phyloP scores from a whole-genome alignment of 2,113 vertebrate genomes.

The Semnornis frantzii region DNA sequence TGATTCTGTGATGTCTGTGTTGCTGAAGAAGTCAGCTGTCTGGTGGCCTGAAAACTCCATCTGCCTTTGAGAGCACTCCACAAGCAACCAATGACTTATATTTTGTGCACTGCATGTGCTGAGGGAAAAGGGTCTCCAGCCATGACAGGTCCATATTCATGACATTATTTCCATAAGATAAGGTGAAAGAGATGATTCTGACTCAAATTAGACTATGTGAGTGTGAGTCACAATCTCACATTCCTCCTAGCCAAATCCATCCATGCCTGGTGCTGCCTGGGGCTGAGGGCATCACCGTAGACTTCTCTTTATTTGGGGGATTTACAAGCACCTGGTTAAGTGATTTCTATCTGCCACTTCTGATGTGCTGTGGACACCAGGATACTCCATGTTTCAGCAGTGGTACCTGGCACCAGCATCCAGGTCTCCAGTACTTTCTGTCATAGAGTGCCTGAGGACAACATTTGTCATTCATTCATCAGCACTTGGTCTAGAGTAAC shows the following conservation, averaged over 20 bases:
- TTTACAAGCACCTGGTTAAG: not conserved
- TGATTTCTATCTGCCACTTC: not conserved
- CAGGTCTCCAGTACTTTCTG: not conserved
- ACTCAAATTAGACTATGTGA: not conserved
- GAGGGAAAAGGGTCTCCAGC: not conserved
- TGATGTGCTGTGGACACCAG: not conserved
- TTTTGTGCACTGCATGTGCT: not conserved
- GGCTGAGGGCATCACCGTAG: not conserved
- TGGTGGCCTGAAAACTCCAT: not conserved
- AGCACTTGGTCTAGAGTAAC: not conserved
- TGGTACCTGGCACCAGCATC: not conserved
- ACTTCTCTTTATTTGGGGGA: not conserved
- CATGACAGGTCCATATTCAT: not conserved
- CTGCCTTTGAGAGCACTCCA: not conserved
- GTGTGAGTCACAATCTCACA: constrained; percentile 17
- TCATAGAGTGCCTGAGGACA: not conserved
- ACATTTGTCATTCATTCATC: not conserved
- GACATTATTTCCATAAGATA: not conserved
- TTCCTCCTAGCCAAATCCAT: not conserved
- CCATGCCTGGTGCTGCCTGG: not conserved
- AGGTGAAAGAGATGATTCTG: not conserved
- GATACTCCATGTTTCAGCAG: not conserved
- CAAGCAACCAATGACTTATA: not conserved
- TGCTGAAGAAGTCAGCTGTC: not conserved
- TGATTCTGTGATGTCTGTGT: not conserved